These are phyloP conservation scores for Hippolais icterina DNA, from an alignment of 2,113 vertebrate genomes.

Conservation along the genomic window DNA sequence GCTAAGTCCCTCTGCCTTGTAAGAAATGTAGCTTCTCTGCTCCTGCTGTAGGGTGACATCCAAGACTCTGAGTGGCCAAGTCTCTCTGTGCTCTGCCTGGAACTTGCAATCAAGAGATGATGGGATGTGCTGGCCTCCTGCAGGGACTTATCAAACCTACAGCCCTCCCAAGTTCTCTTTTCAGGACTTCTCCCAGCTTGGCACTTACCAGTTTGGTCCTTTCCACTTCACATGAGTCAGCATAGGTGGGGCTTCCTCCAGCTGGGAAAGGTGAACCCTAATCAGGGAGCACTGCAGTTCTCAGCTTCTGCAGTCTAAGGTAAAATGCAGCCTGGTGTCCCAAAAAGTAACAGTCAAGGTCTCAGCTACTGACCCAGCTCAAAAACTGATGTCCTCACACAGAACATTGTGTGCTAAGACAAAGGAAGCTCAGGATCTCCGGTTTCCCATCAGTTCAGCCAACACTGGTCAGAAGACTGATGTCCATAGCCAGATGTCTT, in stretches of 20 bases:
- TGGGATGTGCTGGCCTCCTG: rapidly evolving
- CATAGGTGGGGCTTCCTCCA: background rate
- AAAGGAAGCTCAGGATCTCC: rapidly evolving
- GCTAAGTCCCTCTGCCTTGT: background rate
- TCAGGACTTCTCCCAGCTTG: background rate
- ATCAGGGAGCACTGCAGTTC: background rate
- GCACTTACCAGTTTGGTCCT: rapidly evolving
- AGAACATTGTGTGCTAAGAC: background rate
- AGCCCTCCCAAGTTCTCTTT: background rate
- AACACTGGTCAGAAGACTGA: background rate
- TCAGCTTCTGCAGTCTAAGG: constrained; percentile 17
- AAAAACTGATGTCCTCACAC: background rate
- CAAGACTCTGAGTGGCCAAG: background rate
- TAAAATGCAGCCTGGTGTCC: background rate
- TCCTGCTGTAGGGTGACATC: background rate
- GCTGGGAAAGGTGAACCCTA: constrained; percentile 5
- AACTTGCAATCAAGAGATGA: background rate
- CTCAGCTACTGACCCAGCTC: background rate
- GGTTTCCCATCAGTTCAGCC: background rate
- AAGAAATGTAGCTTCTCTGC: background rate
- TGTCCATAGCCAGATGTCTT: background rate
- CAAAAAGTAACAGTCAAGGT: background rate
- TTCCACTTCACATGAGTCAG: background rate
- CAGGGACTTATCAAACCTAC: background rate
- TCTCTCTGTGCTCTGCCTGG: background rate